Evolutionary conservation across 2,797 vertebrate genomes (phyloP).

Genomic region (Hylomyscus alleni): DNA sequence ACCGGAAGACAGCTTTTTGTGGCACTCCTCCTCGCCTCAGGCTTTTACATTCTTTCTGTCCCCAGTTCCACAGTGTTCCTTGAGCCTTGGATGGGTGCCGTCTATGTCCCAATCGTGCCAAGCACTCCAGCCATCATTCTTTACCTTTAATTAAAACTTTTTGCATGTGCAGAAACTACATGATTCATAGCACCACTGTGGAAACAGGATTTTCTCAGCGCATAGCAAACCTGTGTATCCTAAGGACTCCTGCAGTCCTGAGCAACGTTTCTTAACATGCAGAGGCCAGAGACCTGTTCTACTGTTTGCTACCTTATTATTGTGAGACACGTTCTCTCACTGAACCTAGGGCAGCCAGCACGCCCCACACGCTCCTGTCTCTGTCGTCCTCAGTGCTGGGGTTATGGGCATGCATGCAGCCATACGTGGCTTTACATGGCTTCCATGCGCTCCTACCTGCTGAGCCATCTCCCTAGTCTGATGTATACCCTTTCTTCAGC

Average conservation of each 20-base stretch:
- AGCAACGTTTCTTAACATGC: background rate
- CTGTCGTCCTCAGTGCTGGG: background rate
- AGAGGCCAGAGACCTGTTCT: background rate
- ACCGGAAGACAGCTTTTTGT: background rate
- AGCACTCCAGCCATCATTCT: background rate
- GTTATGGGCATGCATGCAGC: no score
- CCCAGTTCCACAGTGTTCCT: background rate
- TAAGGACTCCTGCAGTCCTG: background rate
- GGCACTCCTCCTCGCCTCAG: background rate
- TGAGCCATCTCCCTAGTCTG: background rate
- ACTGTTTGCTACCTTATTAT: background rate
- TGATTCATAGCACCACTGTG: background rate
- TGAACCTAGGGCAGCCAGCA: background rate
- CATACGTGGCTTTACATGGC: background rate
- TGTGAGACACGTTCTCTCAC: background rate
- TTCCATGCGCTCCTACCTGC: background rate
- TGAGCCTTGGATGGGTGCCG: background rate
- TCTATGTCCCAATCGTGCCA: background rate
- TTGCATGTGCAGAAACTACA: background rate
- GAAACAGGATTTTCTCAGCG: background rate
- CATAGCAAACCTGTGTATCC: background rate
- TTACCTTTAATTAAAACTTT: background rate
- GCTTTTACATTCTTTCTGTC: background rate
- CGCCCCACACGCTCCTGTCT: background rate
- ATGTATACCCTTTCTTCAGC: background rate